These are phyloP conservation scores for Chelonia mydas DNA, from an alignment of 2,797 vertebrate genomes.

Conservation along the genomic window DNA sequence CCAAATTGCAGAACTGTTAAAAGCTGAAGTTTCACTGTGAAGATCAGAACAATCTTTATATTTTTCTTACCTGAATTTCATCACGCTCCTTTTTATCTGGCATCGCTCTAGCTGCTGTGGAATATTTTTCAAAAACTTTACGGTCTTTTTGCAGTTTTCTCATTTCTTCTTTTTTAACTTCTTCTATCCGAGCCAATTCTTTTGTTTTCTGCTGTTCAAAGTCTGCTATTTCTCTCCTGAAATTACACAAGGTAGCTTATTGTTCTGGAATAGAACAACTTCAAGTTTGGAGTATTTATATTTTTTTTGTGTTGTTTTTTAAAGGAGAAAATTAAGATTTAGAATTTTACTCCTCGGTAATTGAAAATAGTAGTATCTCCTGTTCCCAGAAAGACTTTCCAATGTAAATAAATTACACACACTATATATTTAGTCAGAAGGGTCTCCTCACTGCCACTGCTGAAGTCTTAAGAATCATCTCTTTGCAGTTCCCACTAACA, in stretches of 20 bases:
- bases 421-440: neutral
- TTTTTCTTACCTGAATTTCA: conserved; percentile 92
- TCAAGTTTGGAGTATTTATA: neutral
- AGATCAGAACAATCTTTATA: neutral
- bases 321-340: neutral
- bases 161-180: conserved; percentile 90
- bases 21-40: neutral
- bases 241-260: conserved; percentile 32
- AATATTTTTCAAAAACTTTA: conserved; percentile 93
- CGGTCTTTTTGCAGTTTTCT: conserved; percentile 92
- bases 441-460: neutral
- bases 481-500: neutral
- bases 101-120: conserved; percentile 86
- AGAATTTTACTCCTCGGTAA: neutral
- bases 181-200: conserved; percentile 89
- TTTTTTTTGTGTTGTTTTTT: neutral
- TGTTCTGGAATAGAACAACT: conserved; percentile 6
- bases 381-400: neutral
- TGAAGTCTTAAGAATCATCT: neutral
- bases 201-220: conserved; percentile 88
- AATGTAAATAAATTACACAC: neutral
- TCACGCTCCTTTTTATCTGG: conserved; percentile 96
- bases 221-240: conserved; percentile 88
- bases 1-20: neutral
- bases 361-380: neutral